These are phyloP conservation scores for Seriola rivoliana DNA, from an alignment of 2,113 vertebrate genomes.

Conservation along the genomic window DNA sequence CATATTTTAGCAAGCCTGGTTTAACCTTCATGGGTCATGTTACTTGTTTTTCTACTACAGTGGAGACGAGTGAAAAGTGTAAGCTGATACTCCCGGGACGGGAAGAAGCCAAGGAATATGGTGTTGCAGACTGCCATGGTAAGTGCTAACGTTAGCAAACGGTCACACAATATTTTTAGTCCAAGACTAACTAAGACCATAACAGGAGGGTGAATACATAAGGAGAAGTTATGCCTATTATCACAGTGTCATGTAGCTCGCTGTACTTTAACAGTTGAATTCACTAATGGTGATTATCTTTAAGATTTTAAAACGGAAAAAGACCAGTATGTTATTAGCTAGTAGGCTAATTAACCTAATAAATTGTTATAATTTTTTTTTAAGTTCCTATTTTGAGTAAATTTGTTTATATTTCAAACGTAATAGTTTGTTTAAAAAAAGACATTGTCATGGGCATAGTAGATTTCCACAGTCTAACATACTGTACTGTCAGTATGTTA, in stretches of 20 bases:
- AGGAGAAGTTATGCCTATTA: not conserved
- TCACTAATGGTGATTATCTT: not conserved
- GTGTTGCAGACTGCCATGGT: not conserved
- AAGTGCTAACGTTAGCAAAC: not conserved
- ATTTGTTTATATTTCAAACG: no score
- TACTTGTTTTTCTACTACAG: not conserved
- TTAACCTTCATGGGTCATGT: not conserved
- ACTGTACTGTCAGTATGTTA: no score
- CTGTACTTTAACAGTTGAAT: not conserved
- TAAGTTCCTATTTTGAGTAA: no score
- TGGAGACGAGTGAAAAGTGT: not conserved
- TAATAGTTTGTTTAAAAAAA: no score
- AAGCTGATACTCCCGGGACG: not conserved
- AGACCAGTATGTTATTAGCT: not conserved
- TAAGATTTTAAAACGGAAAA: not conserved
- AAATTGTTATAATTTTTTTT: no score
- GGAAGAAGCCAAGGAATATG: not conserved
- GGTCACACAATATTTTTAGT: not conserved
- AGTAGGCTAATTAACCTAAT: not conserved
- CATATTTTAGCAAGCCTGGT: not conserved
- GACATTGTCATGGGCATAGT: no score
- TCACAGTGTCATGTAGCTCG: not conserved
- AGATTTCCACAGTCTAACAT: no score
- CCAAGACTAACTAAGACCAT: not conserved
- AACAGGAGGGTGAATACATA: not conserved